Conservation (phyloP, 1,140 invertebrate species). For the Caenorhabditis inopinata region DNA sequence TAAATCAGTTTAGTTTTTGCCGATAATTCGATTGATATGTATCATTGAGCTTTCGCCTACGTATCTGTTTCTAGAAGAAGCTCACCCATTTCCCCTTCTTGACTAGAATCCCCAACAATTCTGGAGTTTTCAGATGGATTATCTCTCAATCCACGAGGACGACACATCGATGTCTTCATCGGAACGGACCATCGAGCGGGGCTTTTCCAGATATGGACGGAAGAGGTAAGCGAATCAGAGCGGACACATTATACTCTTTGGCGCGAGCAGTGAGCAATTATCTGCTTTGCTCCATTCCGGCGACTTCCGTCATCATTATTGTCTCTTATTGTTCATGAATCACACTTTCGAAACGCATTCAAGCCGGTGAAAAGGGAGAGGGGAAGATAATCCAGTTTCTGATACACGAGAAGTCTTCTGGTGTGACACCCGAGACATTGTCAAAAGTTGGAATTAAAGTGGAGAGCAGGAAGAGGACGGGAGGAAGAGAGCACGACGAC, state of each 20-base stretch:
- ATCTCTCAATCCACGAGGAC: slow-evolving; percentile 41
- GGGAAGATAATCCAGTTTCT: slow-evolving; percentile 1
- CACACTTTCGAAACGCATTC: not conserved
- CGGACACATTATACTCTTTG: not conserved
- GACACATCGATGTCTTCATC: slow-evolving; percentile 40
- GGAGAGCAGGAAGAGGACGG: not conserved
- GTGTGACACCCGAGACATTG: slow-evolving; percentile 26
- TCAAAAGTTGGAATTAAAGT: slow-evolving; percentile 33
- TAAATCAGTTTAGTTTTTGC: too few relatives aligned
- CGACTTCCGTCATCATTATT: not conserved
- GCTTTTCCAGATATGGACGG: slow-evolving; percentile 38
- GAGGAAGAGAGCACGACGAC: not conserved
- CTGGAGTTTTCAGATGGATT: slow-evolving; percentile 46
- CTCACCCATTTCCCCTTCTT: too few relatives aligned
- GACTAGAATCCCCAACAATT: not conserved
- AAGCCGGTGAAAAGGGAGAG: not conserved
- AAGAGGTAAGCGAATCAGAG: slow-evolving; percentile 5
- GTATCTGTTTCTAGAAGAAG: too few relatives aligned
- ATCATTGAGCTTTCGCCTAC: too few relatives aligned
- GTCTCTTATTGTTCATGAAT: not conserved
- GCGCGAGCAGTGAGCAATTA: not conserved
- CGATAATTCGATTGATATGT: too few relatives aligned
- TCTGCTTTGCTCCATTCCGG: not conserved
- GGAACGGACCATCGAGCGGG: slow-evolving; percentile 28
- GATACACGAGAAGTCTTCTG: slow-evolving; percentile 1